Conservation (phyloP, 2,888 invertebrate species). For the Andricus quercusramuli region DNA sequence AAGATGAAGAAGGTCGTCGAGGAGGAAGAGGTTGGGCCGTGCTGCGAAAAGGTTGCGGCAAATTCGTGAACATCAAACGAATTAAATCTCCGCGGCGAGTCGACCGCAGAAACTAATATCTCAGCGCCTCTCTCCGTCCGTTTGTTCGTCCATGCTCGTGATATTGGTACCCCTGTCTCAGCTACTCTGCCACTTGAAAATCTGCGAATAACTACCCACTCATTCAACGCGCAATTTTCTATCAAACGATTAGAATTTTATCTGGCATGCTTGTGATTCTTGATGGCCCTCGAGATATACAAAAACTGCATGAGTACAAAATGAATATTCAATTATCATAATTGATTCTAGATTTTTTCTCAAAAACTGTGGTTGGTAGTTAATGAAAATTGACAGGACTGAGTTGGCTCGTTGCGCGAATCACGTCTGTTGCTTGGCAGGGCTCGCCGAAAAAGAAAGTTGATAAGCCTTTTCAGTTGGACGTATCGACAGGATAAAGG, state of each 20-base stretch:
- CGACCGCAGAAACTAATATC: conserved; percentile 78
- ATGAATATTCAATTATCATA: background rate
- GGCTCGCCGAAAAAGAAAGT: conserved; percentile 8
- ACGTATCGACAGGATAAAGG: conserved; percentile 36
- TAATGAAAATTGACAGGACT: conserved; percentile 34
- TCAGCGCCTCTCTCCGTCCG: conserved; percentile 57
- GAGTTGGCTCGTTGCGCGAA: conserved; percentile 27
- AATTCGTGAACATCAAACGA: conserved; percentile 78
- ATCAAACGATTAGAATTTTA: background rate
- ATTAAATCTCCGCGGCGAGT: conserved; percentile 77
- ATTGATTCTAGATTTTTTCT: conserved; percentile 7
- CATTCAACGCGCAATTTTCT: conserved; percentile 22
- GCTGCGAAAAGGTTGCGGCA: conserved; percentile 69
- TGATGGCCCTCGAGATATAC: no score
- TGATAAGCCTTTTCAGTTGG: background rate
- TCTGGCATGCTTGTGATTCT: background rate
- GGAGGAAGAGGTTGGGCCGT: conserved; percentile 55
- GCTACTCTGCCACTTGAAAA: conserved; percentile 53
- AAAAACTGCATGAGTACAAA: no score
- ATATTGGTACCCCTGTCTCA: conserved; percentile 53
- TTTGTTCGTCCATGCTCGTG: conserved; percentile 55
- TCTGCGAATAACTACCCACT: conserved; percentile 60
- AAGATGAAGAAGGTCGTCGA: conserved; percentile 55
- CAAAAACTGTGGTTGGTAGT: conserved; percentile 7
- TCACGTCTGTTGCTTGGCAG: background rate